A percentile compares a stretch with the other conserved stretches of the same genome.
Evolutionary conservation across 1,140 invertebrate genomes (phyloP).

Genomic region (Liolophura sinensis): DNA sequence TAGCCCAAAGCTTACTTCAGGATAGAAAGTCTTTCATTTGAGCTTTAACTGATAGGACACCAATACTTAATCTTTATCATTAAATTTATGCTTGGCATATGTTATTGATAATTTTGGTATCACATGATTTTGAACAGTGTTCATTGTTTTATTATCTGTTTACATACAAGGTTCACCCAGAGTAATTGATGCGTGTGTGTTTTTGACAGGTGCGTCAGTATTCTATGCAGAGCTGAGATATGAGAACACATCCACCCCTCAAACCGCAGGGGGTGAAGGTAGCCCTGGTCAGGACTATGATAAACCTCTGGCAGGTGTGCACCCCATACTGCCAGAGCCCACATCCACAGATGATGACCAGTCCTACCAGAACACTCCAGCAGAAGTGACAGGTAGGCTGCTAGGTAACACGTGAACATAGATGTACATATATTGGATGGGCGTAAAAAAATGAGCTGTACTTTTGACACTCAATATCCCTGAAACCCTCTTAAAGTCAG

Average conservation of each 20-base stretch:
- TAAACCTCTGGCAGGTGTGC: constrained; percentile 17
- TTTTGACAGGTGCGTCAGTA: constrained; percentile 37
- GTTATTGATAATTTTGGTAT: too few species aligned
- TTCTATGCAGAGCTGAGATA: constrained; percentile 53
- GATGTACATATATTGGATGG: too few species aligned
- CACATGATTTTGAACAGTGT: too few species aligned
- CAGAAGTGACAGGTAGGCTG: constrained; percentile 2
- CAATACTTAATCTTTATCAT: too few species aligned
- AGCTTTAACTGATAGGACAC: constrained; percentile 11
- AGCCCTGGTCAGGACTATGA: constrained; percentile 19
- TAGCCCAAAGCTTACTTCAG: not conserved
- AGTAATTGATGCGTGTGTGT: constrained; percentile 51
- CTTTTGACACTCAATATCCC: too few species aligned
- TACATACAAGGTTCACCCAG: too few species aligned
- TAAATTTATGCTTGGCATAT: too few species aligned
- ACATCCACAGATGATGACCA: not conserved
- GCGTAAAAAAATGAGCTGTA: too few species aligned
- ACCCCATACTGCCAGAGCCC: constrained; percentile 10
- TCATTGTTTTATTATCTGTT: too few species aligned
- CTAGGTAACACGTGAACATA: too few species aligned
- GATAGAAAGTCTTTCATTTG: too few species aligned
- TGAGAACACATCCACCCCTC: constrained; percentile 30
- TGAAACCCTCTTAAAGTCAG: too few species aligned
- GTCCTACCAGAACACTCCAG: constrained; percentile 9
- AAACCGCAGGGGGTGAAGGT: not conserved